Percentiles rank a stretch among this genome's conserved stretches.
These are phyloP conservation scores for Wiebesia pumilae DNA, from an alignment of 1,140 invertebrate genomes.

Conservation along the genomic window DNA sequence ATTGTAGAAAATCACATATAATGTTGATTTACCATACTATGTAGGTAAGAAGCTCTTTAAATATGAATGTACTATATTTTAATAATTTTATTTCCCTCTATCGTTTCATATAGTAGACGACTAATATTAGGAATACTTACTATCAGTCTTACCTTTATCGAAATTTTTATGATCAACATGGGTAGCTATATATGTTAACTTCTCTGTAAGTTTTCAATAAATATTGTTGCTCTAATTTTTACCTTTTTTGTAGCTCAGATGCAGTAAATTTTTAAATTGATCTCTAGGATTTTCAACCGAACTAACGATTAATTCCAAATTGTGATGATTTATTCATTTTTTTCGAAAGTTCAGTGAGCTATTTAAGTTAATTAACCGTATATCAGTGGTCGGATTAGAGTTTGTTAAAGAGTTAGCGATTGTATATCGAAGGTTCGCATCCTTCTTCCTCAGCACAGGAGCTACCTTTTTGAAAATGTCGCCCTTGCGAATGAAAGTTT, in stretches of 20 bases:
- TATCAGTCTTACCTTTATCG: background rate
- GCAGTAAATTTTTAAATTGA: conserved; percentile 34
- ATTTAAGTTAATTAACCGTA: conserved; percentile 49
- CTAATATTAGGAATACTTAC: background rate
- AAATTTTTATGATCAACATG: background rate
- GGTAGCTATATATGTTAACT: background rate
- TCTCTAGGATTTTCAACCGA: background rate
- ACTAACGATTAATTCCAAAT: conserved; percentile 19
- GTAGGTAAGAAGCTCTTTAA: too few relatives aligned
- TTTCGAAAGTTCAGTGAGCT: conserved; percentile 32
- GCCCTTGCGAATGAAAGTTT: conserved; percentile 26
- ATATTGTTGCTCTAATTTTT: background rate
- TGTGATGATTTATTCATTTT: conserved; percentile 18
- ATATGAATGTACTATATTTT: too few relatives aligned
- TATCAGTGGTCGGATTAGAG: background rate
- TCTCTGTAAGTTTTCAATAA: background rate
- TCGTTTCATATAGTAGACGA: background rate
- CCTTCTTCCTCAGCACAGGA: background rate
- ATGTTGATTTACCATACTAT: too few relatives aligned
- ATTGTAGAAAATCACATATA: too few relatives aligned
- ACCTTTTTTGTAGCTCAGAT: too few relatives aligned
- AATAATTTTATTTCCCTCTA: too few relatives aligned
- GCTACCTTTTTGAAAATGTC: conserved; percentile 27
- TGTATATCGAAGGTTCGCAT: conserved; percentile 31
- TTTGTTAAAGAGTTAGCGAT: conserved; percentile 47